Percentiles rank a stretch among this genome's conserved stretches.
phyloP scores from a whole-genome alignment of 2,113 vertebrate species.

The Formicarius rufipectus region DNA sequence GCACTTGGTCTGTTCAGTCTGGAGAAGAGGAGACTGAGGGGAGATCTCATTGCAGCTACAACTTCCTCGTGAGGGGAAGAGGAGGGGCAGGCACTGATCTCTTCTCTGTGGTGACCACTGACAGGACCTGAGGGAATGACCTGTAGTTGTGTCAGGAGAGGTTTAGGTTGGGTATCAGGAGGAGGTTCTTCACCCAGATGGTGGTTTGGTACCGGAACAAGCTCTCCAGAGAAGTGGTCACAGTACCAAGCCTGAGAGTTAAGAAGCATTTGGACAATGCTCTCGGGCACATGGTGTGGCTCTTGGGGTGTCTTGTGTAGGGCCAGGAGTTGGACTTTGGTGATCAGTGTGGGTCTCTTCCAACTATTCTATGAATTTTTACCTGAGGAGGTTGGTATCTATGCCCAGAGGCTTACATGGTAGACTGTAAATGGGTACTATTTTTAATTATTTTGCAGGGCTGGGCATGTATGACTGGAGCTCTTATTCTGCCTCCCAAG shows the following conservation, averaged over 20 bases:
- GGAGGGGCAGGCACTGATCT: neutral
- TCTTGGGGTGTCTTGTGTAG: neutral
- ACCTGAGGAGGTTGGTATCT: neutral
- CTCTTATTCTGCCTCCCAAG: neutral
- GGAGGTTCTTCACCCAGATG: neutral
- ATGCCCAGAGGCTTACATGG: too few relatives aligned
- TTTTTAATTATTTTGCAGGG: neutral
- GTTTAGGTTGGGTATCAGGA: neutral
- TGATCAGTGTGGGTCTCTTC: neutral
- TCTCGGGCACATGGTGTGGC: neutral
- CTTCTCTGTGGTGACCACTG: neutral
- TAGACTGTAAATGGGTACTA: neutral
- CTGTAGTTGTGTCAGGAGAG: neutral
- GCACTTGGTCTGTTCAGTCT: neutral
- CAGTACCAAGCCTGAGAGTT: neutral
- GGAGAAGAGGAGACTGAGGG: neutral
- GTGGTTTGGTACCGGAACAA: neutral
- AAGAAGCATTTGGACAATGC: neutral
- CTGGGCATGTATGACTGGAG: neutral
- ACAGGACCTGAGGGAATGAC: neutral
- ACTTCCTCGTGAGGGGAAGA: accelerated
- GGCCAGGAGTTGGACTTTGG: neutral
- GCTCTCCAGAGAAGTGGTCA: neutral
- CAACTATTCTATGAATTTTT: neutral
- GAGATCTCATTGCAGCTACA: neutral